phyloP scores from a whole-genome alignment of 2,888 invertebrate species.

The Agelastica alni region DNA sequence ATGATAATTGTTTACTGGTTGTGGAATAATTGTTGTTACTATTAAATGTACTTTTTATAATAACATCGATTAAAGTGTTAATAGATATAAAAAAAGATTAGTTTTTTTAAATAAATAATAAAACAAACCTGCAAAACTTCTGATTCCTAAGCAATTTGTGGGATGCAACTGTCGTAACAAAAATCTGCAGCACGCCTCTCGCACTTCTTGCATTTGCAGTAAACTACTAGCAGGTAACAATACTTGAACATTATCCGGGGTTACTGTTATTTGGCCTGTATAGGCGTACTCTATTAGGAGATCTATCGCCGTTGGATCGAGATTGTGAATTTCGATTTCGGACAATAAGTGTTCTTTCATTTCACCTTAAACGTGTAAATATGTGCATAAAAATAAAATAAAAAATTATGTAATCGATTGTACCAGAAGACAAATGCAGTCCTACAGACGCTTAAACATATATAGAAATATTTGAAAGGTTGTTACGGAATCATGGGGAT shows the following conservation, averaged over 20 bases:
- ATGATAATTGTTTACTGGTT: no score
- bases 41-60: no score
- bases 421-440: no score
- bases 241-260: conserved; percentile 55
- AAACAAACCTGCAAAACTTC: conserved; percentile 66
- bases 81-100: no score
- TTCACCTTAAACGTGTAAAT: conserved; percentile 57
- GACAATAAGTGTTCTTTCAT: conserved; percentile 64
- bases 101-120: background rate
- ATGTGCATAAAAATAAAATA: no score
- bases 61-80: no score
- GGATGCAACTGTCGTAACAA: conserved; percentile 75
- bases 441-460: no score
- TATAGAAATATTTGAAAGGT: no score
- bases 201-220: conserved; percentile 69
- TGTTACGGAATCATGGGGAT: no score
- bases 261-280: conserved; percentile 70
- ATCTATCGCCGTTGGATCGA: conserved; percentile 67
- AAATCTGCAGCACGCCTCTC: conserved; percentile 76
- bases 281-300: conserved; percentile 76
- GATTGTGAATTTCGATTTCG: conserved; percentile 61
- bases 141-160: conserved; percentile 75
- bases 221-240: conserved; percentile 75
- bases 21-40: no score
- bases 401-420: no score